These are phyloP conservation scores for Falco columbarius DNA, from an alignment of 2,797 vertebrate species.

Conservation along the genomic window DNA sequence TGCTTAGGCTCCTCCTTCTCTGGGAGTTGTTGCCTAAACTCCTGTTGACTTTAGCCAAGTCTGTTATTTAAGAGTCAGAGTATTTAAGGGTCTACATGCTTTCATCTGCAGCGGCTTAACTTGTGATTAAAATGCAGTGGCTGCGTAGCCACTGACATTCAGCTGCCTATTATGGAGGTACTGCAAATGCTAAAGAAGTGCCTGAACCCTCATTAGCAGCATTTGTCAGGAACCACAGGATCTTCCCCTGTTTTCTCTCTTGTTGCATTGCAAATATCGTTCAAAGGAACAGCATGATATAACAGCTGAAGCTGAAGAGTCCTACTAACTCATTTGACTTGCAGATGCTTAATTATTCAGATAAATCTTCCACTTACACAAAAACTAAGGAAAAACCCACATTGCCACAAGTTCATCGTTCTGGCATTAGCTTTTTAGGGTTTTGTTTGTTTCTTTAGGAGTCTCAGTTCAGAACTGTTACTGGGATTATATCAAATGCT, in stretches of 20 bases:
- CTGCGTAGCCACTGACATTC: neutral
- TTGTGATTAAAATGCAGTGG: neutral
- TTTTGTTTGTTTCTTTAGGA: neutral
- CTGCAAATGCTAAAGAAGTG: neutral
- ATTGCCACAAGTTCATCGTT: neutral
- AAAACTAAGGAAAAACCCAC: neutral
- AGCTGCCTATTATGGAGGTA: neutral
- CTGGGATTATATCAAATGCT: neutral
- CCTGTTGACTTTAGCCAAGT: neutral
- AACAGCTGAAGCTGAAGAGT: neutral
- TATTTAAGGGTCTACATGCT: neutral
- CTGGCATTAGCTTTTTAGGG: neutral
- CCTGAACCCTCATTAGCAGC: conserved; percentile 25
- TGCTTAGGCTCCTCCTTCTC: neutral
- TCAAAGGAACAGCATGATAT: conserved; percentile 18
- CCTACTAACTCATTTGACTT: conserved; percentile 27
- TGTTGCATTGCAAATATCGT: conserved; percentile 24
- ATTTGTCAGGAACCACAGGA: conserved; percentile 5
- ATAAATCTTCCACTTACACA: neutral
- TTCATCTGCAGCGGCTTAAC: neutral
- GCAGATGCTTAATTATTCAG: conserved; percentile 24
- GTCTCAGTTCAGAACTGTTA: neutral
- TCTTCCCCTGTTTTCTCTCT: neutral
- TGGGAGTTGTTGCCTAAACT: neutral
- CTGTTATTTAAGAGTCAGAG: neutral